Conservation (phyloP, 2,888 invertebrate species). For the Morpho helenor region DNA sequence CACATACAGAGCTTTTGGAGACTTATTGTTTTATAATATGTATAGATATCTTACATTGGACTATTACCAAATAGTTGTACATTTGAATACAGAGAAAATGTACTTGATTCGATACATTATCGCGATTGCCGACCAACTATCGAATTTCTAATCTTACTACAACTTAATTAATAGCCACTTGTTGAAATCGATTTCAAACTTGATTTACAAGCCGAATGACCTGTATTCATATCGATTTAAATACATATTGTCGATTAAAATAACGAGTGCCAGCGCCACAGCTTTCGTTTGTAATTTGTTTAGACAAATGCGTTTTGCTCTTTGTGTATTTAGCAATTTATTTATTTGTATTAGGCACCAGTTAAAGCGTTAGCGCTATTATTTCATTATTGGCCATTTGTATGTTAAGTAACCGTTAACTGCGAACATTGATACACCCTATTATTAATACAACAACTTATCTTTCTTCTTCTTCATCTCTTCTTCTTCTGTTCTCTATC, state of each 20-base stretch:
- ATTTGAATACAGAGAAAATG: slow-evolving; percentile 21
- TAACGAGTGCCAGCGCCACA: slow-evolving; percentile 40
- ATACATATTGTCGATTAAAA: slow-evolving; percentile 57
- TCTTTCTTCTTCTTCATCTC: too few species aligned
- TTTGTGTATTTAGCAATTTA: slow-evolving; percentile 21
- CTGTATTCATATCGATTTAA: slow-evolving; percentile 59
- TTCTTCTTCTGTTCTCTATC: too few species aligned
- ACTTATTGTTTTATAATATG: too few species aligned
- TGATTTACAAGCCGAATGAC: slow-evolving; percentile 76
- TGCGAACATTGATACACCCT: too few species aligned
- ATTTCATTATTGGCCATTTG: too few species aligned
- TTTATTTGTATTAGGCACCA: neutral
- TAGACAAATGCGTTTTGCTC: slow-evolving; percentile 35
- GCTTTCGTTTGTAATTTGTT: slow-evolving; percentile 46
- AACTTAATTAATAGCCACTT: slow-evolving; percentile 78
- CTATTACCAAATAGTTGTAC: slow-evolving; percentile 1
- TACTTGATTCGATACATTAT: slow-evolving; percentile 29
- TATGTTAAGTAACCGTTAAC: too few species aligned
- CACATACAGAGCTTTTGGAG: too few species aligned
- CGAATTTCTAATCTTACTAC: slow-evolving; percentile 77
- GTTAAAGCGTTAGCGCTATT: neutral
- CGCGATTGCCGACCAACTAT: slow-evolving; percentile 65
- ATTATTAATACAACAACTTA: too few species aligned
- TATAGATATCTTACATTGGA: neutral
- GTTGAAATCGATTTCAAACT: slow-evolving; percentile 76